These are phyloP conservation scores for Sphaerophoria taeniata DNA, from an alignment of 2,888 invertebrate species.

Conservation along the genomic window DNA sequence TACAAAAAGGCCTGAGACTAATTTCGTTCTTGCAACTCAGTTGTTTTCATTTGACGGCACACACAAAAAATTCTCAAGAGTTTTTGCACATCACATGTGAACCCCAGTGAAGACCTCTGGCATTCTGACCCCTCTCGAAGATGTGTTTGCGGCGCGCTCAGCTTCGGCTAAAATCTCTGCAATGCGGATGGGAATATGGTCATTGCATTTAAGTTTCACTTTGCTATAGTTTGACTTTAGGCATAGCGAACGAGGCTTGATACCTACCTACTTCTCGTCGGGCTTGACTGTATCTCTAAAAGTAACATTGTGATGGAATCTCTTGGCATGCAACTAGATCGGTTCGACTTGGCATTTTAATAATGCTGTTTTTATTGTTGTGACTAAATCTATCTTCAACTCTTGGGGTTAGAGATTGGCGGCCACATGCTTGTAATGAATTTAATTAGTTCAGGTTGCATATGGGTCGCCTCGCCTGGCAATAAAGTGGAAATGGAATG, in stretches of 20 bases:
- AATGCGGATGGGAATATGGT: slow-evolving; percentile 74
- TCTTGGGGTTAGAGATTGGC: slow-evolving; percentile 58
- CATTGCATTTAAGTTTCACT: slow-evolving; percentile 46
- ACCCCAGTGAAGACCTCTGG: slow-evolving; percentile 67
- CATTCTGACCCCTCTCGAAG: slow-evolving; percentile 61
- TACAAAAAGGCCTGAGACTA: slow-evolving; percentile 23
- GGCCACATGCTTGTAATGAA: slow-evolving; percentile 67
- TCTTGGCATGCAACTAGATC: slow-evolving; percentile 64
- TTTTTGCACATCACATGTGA: slow-evolving; percentile 65
- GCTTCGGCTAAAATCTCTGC: slow-evolving; percentile 68
- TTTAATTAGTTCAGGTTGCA: slow-evolving; percentile 72
- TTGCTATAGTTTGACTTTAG: not conserved
- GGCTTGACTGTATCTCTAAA: slow-evolving; percentile 17
- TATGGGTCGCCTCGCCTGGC: slow-evolving; percentile 49
- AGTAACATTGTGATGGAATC: slow-evolving; percentile 59
- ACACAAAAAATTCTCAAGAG: slow-evolving; percentile 45
- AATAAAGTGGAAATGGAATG: slow-evolving; percentile 67
- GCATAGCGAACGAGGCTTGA: slow-evolving; percentile 16
- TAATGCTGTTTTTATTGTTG: slow-evolving; percentile 60
- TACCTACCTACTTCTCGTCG: not conserved
- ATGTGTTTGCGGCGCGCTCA: slow-evolving; percentile 48
- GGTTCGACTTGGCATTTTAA: slow-evolving; percentile 63
- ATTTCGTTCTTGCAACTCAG: slow-evolving; percentile 21
- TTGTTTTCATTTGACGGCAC: slow-evolving; percentile 4
- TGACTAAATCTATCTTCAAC: slow-evolving; percentile 57